Conservation (phyloP, 2,797 vertebrate genomes). For the Labroides dimidiatus region DNA sequence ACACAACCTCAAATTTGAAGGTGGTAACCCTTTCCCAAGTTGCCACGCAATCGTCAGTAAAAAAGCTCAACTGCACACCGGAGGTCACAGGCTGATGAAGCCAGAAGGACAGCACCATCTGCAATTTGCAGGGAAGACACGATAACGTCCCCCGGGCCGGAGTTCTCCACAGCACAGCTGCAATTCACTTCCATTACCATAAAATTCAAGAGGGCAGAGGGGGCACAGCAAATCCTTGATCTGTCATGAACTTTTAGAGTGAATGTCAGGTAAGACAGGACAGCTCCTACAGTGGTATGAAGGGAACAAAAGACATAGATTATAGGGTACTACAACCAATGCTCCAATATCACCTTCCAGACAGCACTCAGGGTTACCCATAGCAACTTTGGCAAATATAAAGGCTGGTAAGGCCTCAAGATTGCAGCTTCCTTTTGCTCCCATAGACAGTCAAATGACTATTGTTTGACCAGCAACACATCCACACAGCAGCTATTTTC, state of each 20-base stretch:
- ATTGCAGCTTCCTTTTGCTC: slow-evolving; percentile 28
- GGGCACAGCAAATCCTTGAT: slow-evolving; percentile 11
- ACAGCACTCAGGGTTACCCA: background rate
- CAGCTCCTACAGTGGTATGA: background rate
- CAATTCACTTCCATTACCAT: slow-evolving; percentile 19
- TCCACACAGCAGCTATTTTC: too few species aligned
- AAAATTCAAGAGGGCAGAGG: slow-evolving; percentile 27
- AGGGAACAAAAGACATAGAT: slow-evolving; percentile 13
- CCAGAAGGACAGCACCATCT: slow-evolving; percentile 57
- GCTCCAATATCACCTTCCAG: background rate
- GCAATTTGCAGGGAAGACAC: slow-evolving; percentile 29
- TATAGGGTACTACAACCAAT: background rate
- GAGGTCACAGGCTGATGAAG: slow-evolving; percentile 52
- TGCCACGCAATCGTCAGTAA: slow-evolving; percentile 31
- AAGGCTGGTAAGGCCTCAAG: slow-evolving; percentile 35
- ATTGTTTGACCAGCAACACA: slow-evolving; percentile 10
- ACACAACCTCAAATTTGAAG: slow-evolving; percentile 48
- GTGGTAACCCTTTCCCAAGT: slow-evolving; percentile 31
- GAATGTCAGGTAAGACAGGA: slow-evolving; percentile 9
- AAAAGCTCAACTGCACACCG: slow-evolving; percentile 49
- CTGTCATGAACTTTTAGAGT: slow-evolving; percentile 8
- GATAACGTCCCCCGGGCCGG: slow-evolving; percentile 18
- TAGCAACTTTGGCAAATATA: slow-evolving; percentile 11
- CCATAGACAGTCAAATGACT: slow-evolving; percentile 25
- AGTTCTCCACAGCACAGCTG: slow-evolving; percentile 37